Conservation (phyloP, 2,888 invertebrate genomes). For the Nycteola revayana region DNA sequence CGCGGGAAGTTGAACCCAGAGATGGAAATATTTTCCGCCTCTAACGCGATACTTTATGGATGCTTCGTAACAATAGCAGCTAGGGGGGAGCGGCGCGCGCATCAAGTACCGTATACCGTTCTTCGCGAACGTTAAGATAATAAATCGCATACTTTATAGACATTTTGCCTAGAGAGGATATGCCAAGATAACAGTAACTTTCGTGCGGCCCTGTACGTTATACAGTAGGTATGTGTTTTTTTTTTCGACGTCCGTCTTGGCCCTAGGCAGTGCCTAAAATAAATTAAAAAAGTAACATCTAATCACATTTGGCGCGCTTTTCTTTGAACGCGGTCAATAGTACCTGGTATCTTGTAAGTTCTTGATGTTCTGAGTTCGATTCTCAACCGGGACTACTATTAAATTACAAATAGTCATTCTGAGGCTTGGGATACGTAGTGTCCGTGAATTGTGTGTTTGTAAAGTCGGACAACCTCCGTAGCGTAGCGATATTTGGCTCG, state of each 20-base stretch:
- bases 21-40: constrained; percentile 67
- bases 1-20: constrained; percentile 60
- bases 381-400: too few relatives aligned
- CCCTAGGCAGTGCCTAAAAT: constrained; percentile 49
- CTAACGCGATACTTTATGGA: constrained; percentile 66
- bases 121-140: constrained; percentile 61
- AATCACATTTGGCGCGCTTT: constrained; percentile 21
- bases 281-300: constrained; percentile 43
- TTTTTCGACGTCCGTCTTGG: constrained; percentile 61
- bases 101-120: constrained; percentile 65
- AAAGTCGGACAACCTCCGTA: too few relatives aligned
- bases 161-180: constrained; percentile 81
- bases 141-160: constrained; percentile 70
- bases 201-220: constrained; percentile 72
- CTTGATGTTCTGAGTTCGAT: too few relatives aligned
- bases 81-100: constrained; percentile 76
- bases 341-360: too few relatives aligned
- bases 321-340: neutral
- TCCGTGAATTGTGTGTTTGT: too few relatives aligned
- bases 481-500: too few relatives aligned
- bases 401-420: too few relatives aligned
- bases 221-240: constrained; percentile 63
- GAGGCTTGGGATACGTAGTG: too few relatives aligned
- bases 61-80: constrained; percentile 81
- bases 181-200: constrained; percentile 83